These are phyloP conservation scores for Peromyscus attwateri DNA, from an alignment of 2,797 vertebrate species.

Conservation along the genomic window DNA sequence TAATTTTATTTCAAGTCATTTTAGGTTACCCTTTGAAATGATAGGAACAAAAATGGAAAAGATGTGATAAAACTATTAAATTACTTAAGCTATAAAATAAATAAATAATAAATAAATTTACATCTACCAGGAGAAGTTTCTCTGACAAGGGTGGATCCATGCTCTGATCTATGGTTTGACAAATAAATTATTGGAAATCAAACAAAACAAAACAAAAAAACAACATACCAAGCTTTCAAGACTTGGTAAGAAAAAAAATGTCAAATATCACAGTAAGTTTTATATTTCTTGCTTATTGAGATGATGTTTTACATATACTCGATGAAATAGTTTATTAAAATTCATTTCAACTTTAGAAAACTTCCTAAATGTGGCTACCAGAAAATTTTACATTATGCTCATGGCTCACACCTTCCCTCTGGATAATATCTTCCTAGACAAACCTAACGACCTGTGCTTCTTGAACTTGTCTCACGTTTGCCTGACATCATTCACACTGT, in stretches of 20 bases:
- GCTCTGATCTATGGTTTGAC: too few species aligned
- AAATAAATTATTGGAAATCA: too few species aligned
- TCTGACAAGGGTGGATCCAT: too few species aligned
- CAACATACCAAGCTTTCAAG: not conserved
- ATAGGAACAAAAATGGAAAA: slow-evolving; percentile 46
- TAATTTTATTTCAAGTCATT: slow-evolving; percentile 69
- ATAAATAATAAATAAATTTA: too few species aligned
- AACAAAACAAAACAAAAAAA: too few species aligned
- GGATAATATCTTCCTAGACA: not conserved
- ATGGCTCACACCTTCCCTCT: not conserved
- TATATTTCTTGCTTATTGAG: slow-evolving; percentile 13
- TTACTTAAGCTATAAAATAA: not conserved
- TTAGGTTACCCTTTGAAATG: slow-evolving; percentile 60
- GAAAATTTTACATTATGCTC: not conserved
- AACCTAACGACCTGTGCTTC: not conserved
- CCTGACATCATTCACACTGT: not conserved
- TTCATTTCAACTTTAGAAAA: slow-evolving; percentile 21
- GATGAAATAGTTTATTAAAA: slow-evolving; percentile 31
- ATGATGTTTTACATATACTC: not conserved
- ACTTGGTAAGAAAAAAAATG: not conserved
- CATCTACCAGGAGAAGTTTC: too few species aligned
- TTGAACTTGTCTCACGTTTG: not conserved
- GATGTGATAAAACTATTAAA: not conserved
- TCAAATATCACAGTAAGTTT: slow-evolving; percentile 23
- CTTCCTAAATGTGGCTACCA: not conserved